Evolutionary conservation across 2,888 invertebrate genomes (phyloP).

Genomic region (Pelosia muscerda): DNA sequence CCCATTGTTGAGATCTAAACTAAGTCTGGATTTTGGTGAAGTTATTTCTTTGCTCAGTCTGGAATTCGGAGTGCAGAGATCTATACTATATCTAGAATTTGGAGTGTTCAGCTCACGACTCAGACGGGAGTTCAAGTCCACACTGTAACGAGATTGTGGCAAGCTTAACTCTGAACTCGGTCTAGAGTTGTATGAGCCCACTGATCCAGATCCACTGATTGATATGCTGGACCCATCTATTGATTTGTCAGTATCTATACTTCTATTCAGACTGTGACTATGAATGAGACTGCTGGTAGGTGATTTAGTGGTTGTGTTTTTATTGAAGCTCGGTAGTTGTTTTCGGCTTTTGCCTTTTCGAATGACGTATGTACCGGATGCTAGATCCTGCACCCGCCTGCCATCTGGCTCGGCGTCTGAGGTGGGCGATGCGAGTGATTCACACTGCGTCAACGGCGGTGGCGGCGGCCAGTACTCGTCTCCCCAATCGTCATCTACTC

Average conservation of each 20-base stretch:
- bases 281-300: constrained; percentile 73
- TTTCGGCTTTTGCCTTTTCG: constrained; percentile 91
- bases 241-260: constrained; percentile 80
- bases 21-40: constrained; percentile 87
- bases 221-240: constrained; percentile 83
- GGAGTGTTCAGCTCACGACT: constrained; percentile 88
- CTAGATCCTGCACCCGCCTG: constrained; percentile 71
- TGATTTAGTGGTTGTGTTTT: constrained; percentile 82
- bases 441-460: constrained; percentile 88
- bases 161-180: constrained; percentile 88
- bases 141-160: constrained; percentile 87
- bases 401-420: constrained; percentile 86
- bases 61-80: constrained; percentile 88
- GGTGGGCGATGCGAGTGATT: constrained; percentile 89
- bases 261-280: constrained; percentile 81
- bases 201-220: constrained; percentile 84
- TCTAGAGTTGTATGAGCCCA: constrained; percentile 88
- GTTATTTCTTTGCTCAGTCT: constrained; percentile 86
- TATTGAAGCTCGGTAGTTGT: constrained; percentile 87
- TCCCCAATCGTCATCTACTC: constrained; percentile 88
- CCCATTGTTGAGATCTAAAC: constrained; percentile 87
- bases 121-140: constrained; percentile 84
- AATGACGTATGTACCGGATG: constrained; percentile 93
- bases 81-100: constrained; percentile 90
- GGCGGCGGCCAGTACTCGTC: constrained; percentile 91